Evolutionary conservation across 2,113 vertebrate species (phyloP).

Genomic region (Callithrix jacchus): DNA sequence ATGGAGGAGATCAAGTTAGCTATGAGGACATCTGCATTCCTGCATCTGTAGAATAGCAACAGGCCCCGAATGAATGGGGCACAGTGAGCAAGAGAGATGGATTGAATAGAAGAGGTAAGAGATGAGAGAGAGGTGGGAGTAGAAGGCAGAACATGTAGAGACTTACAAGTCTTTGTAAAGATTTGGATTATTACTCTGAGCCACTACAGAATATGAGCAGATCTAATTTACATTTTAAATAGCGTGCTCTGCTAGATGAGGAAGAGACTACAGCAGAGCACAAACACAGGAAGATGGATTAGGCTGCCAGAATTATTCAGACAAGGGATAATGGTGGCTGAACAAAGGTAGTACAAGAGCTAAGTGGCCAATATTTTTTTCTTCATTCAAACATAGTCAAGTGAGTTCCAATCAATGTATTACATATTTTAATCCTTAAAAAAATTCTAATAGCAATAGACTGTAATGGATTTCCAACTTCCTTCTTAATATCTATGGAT

Average conservation of each 20-base stretch:
- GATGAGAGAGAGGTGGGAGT: background rate
- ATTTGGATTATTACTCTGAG: background rate
- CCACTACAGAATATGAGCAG: background rate
- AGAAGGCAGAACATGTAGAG: background rate
- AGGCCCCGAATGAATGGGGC: background rate
- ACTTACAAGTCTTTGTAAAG: background rate
- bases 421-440: background rate
- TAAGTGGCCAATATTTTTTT: background rate
- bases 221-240: background rate
- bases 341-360: background rate
- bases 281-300: background rate
- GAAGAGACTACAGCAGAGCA: background rate
- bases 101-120: no score
- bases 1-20: background rate
- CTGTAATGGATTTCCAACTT: background rate
- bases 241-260: slow-evolving; percentile 21
- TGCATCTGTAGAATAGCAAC: background rate
- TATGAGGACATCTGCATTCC: background rate
- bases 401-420: background rate
- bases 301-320: background rate
- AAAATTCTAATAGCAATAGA: background rate
- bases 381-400: background rate
- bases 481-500: background rate
- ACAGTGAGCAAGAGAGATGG: background rate
- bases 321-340: background rate